Percentiles rank a stretch among this genome's conserved stretches.
Evolutionary conservation across 1,140 invertebrate genomes (phyloP).

Genomic region (Bacillus rossius): DNA sequence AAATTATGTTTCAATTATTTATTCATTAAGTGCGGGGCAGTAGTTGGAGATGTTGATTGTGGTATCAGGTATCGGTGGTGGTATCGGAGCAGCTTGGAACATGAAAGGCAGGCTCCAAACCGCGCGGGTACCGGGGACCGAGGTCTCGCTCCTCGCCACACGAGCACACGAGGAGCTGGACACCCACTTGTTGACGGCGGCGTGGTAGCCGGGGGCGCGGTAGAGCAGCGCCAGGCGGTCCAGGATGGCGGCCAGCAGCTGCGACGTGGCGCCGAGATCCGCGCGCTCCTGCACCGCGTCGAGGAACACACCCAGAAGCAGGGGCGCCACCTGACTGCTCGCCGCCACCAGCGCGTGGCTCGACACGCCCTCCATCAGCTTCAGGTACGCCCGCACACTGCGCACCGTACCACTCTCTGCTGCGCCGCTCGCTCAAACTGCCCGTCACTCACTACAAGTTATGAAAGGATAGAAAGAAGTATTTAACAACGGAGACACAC

Average conservation of each 20-base stretch:
- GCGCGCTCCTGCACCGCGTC: not conserved
- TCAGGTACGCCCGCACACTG: slow-evolving; percentile 5
- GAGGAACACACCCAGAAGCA: slow-evolving; percentile 9
- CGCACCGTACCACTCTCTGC: no score
- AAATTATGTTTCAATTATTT: not conserved
- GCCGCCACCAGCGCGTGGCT: slow-evolving; percentile 10
- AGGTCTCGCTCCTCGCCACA: no score
- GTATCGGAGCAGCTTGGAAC: not conserved
- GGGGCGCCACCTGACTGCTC: slow-evolving; percentile 10
- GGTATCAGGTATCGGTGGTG: no score
- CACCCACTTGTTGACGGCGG: slow-evolving; percentile 6
- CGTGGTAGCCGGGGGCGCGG: slow-evolving; percentile 6
- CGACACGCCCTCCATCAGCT: slow-evolving; percentile 5
- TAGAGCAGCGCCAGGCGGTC: slow-evolving; percentile 3
- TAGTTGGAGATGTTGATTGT: no score
- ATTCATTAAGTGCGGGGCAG: not conserved
- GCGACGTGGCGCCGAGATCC: slow-evolving; percentile 1
- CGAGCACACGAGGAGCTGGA: no score
- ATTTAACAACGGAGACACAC: no score
- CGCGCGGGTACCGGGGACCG: no score
- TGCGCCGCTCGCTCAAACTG: no score
- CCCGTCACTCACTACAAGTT: no score
- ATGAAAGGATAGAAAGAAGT: no score
- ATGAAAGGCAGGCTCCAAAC: no score
- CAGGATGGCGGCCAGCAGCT: slow-evolving; percentile 7